Conservation (phyloP, 2,888 invertebrate species). For the Pristionchus entomophagus region DNA sequence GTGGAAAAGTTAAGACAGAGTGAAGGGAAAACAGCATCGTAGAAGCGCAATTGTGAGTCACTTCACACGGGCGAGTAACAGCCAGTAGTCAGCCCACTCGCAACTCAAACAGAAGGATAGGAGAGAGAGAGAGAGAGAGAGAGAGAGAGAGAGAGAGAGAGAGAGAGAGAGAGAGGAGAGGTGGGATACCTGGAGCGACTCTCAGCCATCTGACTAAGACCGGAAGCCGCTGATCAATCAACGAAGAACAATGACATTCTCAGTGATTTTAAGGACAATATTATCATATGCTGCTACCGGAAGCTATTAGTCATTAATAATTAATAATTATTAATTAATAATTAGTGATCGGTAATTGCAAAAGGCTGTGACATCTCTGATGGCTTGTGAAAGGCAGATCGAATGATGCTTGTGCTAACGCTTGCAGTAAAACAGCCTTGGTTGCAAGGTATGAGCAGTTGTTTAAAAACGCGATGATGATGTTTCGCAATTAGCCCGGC, state of each 20-base stretch:
- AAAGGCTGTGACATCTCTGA: too few species aligned
- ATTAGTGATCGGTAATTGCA: too few species aligned
- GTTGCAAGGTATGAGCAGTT: not conserved
- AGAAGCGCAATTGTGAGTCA: conserved; percentile 13
- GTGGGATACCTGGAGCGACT: not conserved
- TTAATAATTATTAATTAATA: too few species aligned
- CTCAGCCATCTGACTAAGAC: conserved; percentile 38
- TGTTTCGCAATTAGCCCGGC: conserved; percentile 31
- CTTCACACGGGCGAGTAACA: conserved; percentile 3
- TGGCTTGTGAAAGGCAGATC: too few species aligned
- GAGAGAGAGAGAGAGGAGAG: too few species aligned
- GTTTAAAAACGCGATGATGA: too few species aligned
- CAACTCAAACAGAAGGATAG: conserved; percentile 12
- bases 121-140: not conserved
- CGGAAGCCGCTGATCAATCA: conserved; percentile 13
- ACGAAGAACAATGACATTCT: not conserved
- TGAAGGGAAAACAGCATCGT: conserved; percentile 1
- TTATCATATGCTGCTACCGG: too few species aligned
- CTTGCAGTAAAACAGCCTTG: too few species aligned
- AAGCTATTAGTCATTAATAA: too few species aligned
- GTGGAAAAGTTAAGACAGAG: conserved; percentile 7
- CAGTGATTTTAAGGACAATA: too few species aligned
- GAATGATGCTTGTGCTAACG: too few species aligned
- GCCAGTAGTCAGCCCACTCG: not conserved
- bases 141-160: too few species aligned